Conservation (phyloP, 2,888 invertebrate species). For the Dendrolimus pini region DNA sequence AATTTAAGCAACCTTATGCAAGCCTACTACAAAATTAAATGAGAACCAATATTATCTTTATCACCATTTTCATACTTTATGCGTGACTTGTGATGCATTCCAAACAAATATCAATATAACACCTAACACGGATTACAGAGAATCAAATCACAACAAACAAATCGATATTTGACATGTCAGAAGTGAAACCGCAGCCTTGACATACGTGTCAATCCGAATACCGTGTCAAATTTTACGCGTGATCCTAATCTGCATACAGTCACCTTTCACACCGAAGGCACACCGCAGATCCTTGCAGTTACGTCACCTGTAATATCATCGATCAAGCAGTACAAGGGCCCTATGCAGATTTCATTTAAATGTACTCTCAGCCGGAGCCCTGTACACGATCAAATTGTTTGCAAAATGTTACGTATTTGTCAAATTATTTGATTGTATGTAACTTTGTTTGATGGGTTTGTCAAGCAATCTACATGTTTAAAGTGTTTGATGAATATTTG, state of each 20-base stretch:
- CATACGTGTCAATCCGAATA: constrained; percentile 46
- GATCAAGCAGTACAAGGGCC: constrained; percentile 54
- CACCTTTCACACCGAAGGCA: constrained; percentile 61
- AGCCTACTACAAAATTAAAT: neutral
- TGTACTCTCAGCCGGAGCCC: constrained; percentile 13
- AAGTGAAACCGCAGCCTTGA: constrained; percentile 52
- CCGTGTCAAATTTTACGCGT: constrained; percentile 51
- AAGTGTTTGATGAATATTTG: no score
- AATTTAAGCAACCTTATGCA: no score
- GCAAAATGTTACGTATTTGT: no score
- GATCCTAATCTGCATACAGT: constrained; percentile 67
- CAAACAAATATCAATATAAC: constrained; percentile 27
- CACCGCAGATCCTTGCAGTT: constrained; percentile 40
- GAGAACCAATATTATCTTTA: neutral
- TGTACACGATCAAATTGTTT: no score
- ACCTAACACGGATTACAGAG: constrained; percentile 14
- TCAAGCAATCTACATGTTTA: no score
- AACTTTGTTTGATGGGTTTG: no score
- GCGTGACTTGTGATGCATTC: constrained; percentile 46
- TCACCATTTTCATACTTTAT: constrained; percentile 10
- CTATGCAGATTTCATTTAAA: constrained; percentile 61
- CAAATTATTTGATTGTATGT: no score
- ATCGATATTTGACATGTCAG: constrained; percentile 45
- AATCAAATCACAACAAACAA: constrained; percentile 35
- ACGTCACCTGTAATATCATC: constrained; percentile 53